Conservation (phyloP, 2,888 invertebrate genomes). For the Heliconius sara region DNA sequence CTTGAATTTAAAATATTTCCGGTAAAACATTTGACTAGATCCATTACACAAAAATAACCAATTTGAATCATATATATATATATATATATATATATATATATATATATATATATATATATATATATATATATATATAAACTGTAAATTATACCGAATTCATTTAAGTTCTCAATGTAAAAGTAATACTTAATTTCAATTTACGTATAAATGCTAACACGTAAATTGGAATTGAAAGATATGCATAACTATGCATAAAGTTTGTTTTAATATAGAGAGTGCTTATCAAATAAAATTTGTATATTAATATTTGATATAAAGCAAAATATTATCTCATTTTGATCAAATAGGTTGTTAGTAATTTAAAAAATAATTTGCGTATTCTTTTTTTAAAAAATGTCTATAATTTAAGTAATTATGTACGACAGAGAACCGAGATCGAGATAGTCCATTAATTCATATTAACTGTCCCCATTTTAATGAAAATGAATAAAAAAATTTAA, state of each 20-base stretch:
- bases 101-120: too few species aligned
- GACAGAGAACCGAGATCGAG: slow-evolving; percentile 26
- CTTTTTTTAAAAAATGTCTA: not conserved
- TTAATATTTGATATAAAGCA: not conserved
- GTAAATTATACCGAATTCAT: not conserved
- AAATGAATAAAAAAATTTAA: slow-evolving; percentile 33
- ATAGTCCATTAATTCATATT: slow-evolving; percentile 43
- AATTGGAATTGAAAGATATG: slow-evolving; percentile 9
- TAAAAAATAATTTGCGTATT: not conserved
- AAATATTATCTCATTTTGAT: not conserved
- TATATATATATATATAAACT: too few species aligned
- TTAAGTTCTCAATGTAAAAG: not conserved
- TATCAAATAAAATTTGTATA: not conserved
- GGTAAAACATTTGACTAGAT: not conserved
- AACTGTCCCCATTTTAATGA: slow-evolving; percentile 30
- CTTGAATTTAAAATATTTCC: not conserved
- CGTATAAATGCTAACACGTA: not conserved
- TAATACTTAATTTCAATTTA: not conserved
- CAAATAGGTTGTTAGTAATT: not conserved
- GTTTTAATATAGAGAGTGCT: slow-evolving; percentile 6
- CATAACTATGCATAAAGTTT: slow-evolving; percentile 11
- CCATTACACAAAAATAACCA: not conserved
- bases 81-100: too few species aligned
- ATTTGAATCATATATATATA: too few species aligned
- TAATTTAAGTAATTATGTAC: not conserved